Base-by-base conservation (phyloP, 2,113 vertebrate genomes). In the Cebidichthys violaceus region DNA sequence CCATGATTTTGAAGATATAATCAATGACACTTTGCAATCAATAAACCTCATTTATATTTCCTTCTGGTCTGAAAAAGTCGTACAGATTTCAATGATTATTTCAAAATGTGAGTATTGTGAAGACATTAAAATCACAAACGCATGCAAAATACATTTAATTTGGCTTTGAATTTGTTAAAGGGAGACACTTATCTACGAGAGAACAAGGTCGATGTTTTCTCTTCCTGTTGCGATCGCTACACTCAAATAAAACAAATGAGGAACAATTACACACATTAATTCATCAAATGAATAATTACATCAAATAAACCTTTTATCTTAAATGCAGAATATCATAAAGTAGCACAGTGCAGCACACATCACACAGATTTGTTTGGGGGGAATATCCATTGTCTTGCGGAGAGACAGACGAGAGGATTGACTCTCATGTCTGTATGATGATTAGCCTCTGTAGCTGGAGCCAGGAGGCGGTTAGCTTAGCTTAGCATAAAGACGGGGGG, bases 11-110 rank as follows among this genome's bases (percentile, higher is more conserved):
- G 13, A 59, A 69, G 50, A 76, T 33, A 50, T 31, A 62, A 67
- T 73, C n/a, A 29, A 22, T 17, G 3, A 61, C 9, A 24, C 45
- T 87, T 55, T 55, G 17, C 31, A 73, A 43, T 61, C 11, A 27
- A 39, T 52, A 59, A 20, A 39, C 55, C 24, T n/a, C 6, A 18
- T 65, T 75, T 55, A 20, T 43, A 2, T 2, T 47, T 33, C 29
- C 31, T 52, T 17, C 20, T 50, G 27, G 1, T 0, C 2, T 3
- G 29, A 20, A 4, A 39, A 20, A 22, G 22, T 39, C 22, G 39
- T 11, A 22, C 11, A 62, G 22, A 8, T 43, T 47, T 2, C 2
- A 70, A 39, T 31, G 7, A 31, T 54, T 22, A 8, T 39, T 57
- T 20, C 2, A 2, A 52, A 22, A 9, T 35, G 43, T 10, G 59